A percentile compares a stretch with the other conserved stretches of the same genome.
Conservation (phyloP, 2,888 invertebrate species). For the Silvanus unidentatus region DNA sequence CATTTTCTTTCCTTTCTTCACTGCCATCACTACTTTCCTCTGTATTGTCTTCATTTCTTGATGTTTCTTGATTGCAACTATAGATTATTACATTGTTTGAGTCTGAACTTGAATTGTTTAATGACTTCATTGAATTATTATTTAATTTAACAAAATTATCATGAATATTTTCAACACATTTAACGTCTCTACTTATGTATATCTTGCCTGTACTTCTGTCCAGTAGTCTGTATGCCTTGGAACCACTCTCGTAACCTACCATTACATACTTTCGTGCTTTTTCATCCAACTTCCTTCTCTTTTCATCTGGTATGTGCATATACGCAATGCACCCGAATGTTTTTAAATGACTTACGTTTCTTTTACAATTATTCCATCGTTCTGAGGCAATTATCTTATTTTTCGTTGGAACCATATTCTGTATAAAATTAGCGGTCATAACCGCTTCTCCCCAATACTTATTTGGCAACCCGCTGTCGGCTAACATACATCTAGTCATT, state of each 20-base stretch:
- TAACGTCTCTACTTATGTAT: conserved; percentile 8
- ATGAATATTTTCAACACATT: conserved; percentile 9
- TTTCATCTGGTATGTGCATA: conserved; percentile 10
- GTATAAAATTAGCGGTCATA: conserved; percentile 10
- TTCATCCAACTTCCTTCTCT: conserved; percentile 15
- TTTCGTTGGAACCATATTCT: conserved; percentile 8
- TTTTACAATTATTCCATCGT: conserved; percentile 12
- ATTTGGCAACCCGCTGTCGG: conserved; percentile 8
- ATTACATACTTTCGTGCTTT: conserved; percentile 10
- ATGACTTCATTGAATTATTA: too few species aligned
- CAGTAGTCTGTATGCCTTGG: conserved; percentile 8
- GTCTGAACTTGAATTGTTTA: too few species aligned
- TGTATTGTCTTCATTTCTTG: too few species aligned
- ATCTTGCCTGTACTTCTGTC: conserved; percentile 6
- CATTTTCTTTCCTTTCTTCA: too few species aligned
- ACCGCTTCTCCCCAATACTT: conserved; percentile 16
- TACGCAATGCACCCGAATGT: conserved; percentile 14
- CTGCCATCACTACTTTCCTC: too few species aligned
- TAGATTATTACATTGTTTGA: too few species aligned
- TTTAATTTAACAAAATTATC: too few species aligned
- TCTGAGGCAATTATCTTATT: conserved; percentile 13
- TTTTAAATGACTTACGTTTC: conserved; percentile 11
- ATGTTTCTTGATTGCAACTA: too few species aligned
- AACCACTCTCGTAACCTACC: conserved; percentile 8
- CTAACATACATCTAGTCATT: conserved; percentile 11